phyloP scores from a whole-genome alignment of 2,888 invertebrate genomes.

The Drosophila anceps region DNA sequence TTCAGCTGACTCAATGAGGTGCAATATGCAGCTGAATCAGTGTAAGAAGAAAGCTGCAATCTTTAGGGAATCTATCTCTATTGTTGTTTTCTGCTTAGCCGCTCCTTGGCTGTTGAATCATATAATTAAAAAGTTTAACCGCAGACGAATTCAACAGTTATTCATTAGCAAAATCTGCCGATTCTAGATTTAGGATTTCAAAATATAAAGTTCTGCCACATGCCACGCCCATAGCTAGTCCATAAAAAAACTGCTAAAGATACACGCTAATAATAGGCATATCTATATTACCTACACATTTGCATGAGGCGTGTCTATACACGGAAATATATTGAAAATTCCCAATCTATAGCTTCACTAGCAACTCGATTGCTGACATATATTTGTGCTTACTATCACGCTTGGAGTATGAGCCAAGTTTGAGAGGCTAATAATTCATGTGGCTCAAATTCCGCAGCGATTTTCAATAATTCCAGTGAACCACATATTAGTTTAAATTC shows the following conservation, averaged over 20 bases:
- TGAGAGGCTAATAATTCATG: background rate
- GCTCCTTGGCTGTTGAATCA: background rate
- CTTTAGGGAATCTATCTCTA: background rate
- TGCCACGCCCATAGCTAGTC: no score
- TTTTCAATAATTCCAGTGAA: background rate
- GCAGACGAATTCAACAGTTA: background rate
- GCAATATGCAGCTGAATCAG: background rate
- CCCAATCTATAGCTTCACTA: no score
- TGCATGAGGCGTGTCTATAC: background rate
- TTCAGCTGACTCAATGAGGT: background rate
- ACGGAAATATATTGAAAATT: background rate
- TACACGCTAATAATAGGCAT: background rate
- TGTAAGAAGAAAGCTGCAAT: background rate
- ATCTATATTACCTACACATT: background rate
- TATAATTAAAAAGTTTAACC: background rate
- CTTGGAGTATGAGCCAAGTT: no score
- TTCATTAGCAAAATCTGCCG: background rate
- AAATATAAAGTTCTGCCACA: background rate
- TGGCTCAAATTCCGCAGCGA: background rate
- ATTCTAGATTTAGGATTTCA: no score
- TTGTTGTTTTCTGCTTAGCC: background rate
- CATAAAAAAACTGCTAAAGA: background rate
- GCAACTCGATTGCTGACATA: background rate
- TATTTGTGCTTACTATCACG: background rate
- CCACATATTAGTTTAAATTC: constrained; percentile 12